These are phyloP conservation scores for Drosophila truncata DNA, from an alignment of 1,140 invertebrate species.

Conservation along the genomic window DNA sequence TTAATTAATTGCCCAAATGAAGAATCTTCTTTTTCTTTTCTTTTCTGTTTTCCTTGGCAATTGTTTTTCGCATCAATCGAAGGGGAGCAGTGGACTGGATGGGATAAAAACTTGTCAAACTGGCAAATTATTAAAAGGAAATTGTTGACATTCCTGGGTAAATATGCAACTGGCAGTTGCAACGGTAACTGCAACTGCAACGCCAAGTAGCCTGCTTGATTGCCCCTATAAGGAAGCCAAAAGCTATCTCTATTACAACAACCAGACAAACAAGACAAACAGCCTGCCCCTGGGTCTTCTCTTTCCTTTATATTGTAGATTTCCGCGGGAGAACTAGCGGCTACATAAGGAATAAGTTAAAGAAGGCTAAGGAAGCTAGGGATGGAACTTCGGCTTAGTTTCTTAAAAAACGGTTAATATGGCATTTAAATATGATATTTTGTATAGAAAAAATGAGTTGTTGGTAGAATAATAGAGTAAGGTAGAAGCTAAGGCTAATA, in stretches of 20 bases:
- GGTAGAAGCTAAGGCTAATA: no score
- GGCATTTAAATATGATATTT: no score
- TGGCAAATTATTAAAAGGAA: constrained; percentile 82
- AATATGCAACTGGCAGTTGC: constrained; percentile 73
- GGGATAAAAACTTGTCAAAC: constrained; percentile 61
- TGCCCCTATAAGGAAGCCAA: constrained; percentile 81
- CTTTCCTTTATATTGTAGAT: constrained; percentile 63
- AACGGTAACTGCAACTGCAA: constrained; percentile 80
- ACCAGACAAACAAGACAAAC: constrained; percentile 63
- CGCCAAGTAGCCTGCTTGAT: constrained; percentile 74
- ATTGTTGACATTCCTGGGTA: constrained; percentile 81
- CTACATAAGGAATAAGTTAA: constrained; percentile 52
- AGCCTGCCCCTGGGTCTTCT: constrained; percentile 30
- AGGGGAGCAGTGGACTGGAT: not conserved
- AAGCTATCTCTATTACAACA: constrained; percentile 76
- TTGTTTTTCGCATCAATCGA: constrained; percentile 47
- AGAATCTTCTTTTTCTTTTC: constrained; percentile 4
- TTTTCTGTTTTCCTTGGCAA: not conserved
- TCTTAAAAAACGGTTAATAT: no score
- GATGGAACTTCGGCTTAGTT: constrained; percentile 9
- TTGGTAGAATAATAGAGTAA: no score
- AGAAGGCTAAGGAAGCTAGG: constrained; percentile 22
- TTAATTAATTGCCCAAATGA: constrained; percentile 70
- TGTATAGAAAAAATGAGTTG: no score
- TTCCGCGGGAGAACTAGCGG: constrained; percentile 60